Conservation (phyloP, 2,113 vertebrate species). For the Microcebus jonahi region DNA sequence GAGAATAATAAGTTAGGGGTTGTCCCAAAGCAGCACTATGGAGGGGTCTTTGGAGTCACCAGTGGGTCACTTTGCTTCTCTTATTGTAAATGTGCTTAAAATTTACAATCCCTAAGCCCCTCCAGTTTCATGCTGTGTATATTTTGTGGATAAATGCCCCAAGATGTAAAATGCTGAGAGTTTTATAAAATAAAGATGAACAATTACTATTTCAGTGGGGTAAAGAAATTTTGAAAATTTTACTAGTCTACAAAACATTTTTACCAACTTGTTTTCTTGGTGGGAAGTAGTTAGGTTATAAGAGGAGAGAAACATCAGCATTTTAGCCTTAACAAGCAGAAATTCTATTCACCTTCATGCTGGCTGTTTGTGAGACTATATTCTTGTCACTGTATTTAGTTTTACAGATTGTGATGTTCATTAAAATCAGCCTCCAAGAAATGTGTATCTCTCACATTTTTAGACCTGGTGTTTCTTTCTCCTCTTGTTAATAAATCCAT, state of each 20-base stretch:
- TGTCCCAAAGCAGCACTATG: neutral
- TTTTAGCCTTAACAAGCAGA: neutral
- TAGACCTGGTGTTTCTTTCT: slow-evolving; percentile 32
- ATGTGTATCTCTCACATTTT: neutral
- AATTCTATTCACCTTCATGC: neutral
- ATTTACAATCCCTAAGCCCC: neutral
- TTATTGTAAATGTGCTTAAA: neutral
- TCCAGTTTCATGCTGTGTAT: neutral
- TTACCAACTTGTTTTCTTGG: neutral
- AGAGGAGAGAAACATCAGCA: neutral
- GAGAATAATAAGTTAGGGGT: neutral
- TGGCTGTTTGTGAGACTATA: neutral
- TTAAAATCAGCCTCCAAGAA: neutral
- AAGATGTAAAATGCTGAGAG: neutral
- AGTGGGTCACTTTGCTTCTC: neutral
- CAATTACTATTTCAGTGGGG: neutral
- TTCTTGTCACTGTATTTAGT: neutral
- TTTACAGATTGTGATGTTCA: neutral
- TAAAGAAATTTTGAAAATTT: slow-evolving; percentile 21
- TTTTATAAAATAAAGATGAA: slow-evolving; percentile 10
- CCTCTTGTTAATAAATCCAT: neutral
- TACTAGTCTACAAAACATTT: neutral
- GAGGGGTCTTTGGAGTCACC: neutral
- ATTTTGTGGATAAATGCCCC: neutral
- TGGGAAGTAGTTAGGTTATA: neutral